These are phyloP conservation scores for Conger conger DNA, from an alignment of 2,113 vertebrate species.

Conservation along the genomic window DNA sequence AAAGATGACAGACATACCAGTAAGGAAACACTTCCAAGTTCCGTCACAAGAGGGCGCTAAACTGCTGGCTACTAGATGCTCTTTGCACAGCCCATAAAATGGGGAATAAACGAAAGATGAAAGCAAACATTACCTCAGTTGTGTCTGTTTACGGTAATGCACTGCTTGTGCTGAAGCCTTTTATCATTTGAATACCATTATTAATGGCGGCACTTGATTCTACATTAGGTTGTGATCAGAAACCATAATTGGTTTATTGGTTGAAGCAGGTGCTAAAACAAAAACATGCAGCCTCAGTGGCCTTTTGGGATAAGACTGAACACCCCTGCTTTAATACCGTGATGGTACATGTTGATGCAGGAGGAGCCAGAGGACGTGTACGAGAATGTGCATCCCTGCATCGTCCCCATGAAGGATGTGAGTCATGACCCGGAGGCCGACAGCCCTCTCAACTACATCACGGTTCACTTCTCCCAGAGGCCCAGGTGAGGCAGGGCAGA, in stretches of 20 bases:
- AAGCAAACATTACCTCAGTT: too few species aligned
- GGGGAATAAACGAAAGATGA: too few species aligned
- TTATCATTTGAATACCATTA: too few species aligned
- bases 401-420: conserved; percentile 68
- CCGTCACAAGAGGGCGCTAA: background rate
- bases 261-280: too few species aligned
- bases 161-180: too few species aligned
- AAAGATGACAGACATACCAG: conserved; percentile 67
- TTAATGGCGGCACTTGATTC: too few species aligned
- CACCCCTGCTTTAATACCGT: background rate
- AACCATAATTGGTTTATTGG: too few species aligned
- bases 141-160: too few species aligned
- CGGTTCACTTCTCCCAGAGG: conserved; percentile 63
- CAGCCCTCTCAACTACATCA: conserved; percentile 53
- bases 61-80: background rate
- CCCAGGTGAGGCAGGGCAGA: conserved; percentile 50
- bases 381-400: conserved; percentile 65
- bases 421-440: conserved; percentile 48
- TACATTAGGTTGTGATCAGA: too few species aligned
- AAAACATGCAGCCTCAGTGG: too few species aligned
- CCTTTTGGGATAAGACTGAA: too few species aligned
- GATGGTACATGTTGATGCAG: conserved; percentile 40
- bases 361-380: conserved; percentile 69
- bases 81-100: background rate
- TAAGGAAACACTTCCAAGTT: conserved; percentile 28